Conservation (phyloP, 2,797 vertebrate genomes). For the Galago senegalensis region DNA sequence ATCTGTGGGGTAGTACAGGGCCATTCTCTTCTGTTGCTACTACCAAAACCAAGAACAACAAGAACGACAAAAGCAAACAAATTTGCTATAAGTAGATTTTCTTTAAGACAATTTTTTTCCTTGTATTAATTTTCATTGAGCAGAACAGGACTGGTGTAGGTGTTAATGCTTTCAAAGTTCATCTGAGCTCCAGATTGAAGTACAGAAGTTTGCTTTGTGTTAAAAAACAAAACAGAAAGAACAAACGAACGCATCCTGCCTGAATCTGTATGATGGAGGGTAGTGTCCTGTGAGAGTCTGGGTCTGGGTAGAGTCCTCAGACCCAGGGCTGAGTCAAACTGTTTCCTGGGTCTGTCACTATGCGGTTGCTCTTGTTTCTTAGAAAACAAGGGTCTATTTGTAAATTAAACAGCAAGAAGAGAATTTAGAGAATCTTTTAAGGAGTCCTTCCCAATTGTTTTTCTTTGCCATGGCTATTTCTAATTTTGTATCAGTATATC, state of each 20-base stretch:
- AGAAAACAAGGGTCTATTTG: constrained; percentile 77
- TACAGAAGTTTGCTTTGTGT: neutral
- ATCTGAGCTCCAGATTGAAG: constrained; percentile 18
- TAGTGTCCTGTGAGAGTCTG: neutral
- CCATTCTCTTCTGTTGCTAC: neutral
- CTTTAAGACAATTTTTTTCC: neutral
- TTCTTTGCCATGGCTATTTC: constrained; percentile 79
- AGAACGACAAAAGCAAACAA: neutral
- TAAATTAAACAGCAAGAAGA: constrained; percentile 73
- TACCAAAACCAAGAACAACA: neutral
- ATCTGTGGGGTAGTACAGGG: neutral
- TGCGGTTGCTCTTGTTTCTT: constrained; percentile 24
- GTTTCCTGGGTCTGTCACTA: constrained; percentile 29
- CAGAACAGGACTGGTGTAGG: neutral
- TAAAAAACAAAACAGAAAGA: constrained; percentile 40
- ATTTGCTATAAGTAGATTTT: neutral
- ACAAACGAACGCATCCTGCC: neutral
- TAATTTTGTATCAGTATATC: neutral
- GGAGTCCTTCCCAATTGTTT: constrained; percentile 61
- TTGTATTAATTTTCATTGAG: constrained; percentile 2
- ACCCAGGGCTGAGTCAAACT: constrained; percentile 14
- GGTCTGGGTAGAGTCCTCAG: neutral
- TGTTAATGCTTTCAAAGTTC: constrained; percentile 63
- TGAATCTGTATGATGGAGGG: neutral
- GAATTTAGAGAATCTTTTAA: constrained; percentile 26